Evolutionary conservation across 2,888 invertebrate genomes (phyloP).

Genomic region (Schizotus pectinicornis): DNA sequence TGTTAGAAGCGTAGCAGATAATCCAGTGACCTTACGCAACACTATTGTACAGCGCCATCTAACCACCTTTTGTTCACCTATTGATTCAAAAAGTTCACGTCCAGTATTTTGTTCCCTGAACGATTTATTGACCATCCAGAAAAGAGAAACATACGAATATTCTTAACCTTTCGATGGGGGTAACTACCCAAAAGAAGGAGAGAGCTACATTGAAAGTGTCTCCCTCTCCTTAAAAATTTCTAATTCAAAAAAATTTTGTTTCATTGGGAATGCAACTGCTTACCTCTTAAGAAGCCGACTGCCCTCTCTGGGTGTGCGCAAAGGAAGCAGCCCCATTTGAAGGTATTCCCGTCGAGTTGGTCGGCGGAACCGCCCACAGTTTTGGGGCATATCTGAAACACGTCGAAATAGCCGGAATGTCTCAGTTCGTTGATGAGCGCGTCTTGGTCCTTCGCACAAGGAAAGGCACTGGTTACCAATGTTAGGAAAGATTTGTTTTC

Average conservation of each 20-base stretch:
- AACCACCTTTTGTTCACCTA: no score
- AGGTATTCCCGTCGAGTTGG: slow-evolving; percentile 64
- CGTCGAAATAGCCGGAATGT: slow-evolving; percentile 88
- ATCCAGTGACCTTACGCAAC: no score
- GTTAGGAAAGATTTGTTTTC: slow-evolving; percentile 89
- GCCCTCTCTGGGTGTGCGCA: slow-evolving; percentile 93
- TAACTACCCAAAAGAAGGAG: no score
- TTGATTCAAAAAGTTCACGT: no score
- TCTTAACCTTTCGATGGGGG: no score
- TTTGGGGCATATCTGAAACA: slow-evolving; percentile 79
- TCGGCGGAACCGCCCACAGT: slow-evolving; percentile 59
- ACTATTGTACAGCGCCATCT: no score
- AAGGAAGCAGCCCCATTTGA: slow-evolving; percentile 89
- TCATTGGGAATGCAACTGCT: neutral
- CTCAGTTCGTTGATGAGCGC: slow-evolving; percentile 84
- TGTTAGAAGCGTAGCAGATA: no score
- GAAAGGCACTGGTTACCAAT: slow-evolving; percentile 93
- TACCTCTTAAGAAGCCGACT: slow-evolving; percentile 76
- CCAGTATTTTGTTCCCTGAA: no score
- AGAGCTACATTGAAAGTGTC: no score
- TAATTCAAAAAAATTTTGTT: neutral
- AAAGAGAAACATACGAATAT: no score
- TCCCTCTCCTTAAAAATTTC: neutral
- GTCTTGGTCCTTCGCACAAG: slow-evolving; percentile 89
- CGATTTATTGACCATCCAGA: no score